A percentile compares a stretch with the other conserved stretches of the same genome.
Evolutionary conservation across 2,113 vertebrate genomes (phyloP).

Genomic region (Ciconia stormi): DNA sequence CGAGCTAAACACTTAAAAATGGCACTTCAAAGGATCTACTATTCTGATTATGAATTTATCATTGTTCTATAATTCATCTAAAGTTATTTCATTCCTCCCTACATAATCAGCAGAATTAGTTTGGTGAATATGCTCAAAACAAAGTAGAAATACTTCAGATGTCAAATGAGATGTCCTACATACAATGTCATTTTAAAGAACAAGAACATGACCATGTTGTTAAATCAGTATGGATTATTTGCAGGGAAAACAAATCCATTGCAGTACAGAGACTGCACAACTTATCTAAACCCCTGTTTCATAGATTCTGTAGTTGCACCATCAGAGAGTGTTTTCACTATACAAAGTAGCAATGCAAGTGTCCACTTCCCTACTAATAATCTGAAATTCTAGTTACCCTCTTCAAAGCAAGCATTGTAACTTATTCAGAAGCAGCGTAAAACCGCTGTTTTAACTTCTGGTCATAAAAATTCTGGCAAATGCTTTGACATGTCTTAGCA

Average conservation of each 20-base stretch:
- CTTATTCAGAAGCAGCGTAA: background rate
- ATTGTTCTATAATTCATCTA: background rate
- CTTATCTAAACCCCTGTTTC: background rate
- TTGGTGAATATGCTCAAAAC: background rate
- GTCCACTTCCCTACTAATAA: background rate
- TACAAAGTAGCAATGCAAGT: background rate
- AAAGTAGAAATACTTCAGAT: background rate
- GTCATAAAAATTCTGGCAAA: background rate
- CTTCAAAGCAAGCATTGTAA: slow-evolving; percentile 4
- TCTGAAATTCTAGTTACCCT: background rate
- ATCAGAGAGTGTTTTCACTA: background rate
- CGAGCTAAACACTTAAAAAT: background rate
- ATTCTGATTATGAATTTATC: background rate
- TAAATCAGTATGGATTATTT: background rate
- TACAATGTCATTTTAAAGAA: background rate
- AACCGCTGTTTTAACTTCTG: background rate
- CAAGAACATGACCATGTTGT: background rate
- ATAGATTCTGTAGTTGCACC: background rate
- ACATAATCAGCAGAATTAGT: background rate
- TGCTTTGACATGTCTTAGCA: background rate
- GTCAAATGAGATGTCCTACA: background rate
- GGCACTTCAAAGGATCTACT: background rate
- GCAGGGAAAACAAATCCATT: background rate
- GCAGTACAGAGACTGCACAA: background rate
- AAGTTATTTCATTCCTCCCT: background rate